A percentile compares a stretch with the other conserved stretches of the same genome.
Conservation (phyloP, 1,140 invertebrate species). For the Carposina sasakii region DNA sequence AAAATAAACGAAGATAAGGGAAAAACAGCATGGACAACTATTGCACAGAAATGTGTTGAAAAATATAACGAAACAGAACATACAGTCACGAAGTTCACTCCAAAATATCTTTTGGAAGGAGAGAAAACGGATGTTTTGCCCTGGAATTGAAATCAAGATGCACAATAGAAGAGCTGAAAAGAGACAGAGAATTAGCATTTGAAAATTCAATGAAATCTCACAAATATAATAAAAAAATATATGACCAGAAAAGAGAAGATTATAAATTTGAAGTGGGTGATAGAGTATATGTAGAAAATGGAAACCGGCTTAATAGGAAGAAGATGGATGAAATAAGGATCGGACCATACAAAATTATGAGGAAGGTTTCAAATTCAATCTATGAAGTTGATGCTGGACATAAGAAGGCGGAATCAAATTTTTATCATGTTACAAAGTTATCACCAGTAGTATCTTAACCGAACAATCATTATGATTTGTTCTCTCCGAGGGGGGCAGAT, state of each 20-base stretch:
- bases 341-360: constrained; percentile 10
- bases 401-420: too few relatives aligned
- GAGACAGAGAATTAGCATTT: constrained; percentile 25
- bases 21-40: constrained; percentile 22
- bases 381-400: too few relatives aligned
- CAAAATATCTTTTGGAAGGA: constrained; percentile 24
- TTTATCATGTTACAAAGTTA: too few relatives aligned
- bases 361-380: too few relatives aligned
- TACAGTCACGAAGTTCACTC: constrained; percentile 37
- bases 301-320: constrained; percentile 26
- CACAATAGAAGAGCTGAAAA: constrained; percentile 11
- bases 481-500: too few relatives aligned
- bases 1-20: constrained; percentile 17
- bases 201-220: constrained; percentile 26
- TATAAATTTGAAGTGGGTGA: constrained; percentile 18
- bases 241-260: constrained; percentile 15
- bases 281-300: constrained; percentile 21
- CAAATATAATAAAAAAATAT: constrained; percentile 18
- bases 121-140: constrained; percentile 18
- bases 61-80: constrained; percentile 43
- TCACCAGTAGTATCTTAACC: too few relatives aligned
- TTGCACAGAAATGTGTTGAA: constrained; percentile 24
- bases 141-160: constrained; percentile 16
- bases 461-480: too few relatives aligned
- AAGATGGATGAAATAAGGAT: constrained; percentile 20